Evolutionary conservation across 2,113 vertebrate species (phyloP).

Genomic region (Galemys pyrenaicus): DNA sequence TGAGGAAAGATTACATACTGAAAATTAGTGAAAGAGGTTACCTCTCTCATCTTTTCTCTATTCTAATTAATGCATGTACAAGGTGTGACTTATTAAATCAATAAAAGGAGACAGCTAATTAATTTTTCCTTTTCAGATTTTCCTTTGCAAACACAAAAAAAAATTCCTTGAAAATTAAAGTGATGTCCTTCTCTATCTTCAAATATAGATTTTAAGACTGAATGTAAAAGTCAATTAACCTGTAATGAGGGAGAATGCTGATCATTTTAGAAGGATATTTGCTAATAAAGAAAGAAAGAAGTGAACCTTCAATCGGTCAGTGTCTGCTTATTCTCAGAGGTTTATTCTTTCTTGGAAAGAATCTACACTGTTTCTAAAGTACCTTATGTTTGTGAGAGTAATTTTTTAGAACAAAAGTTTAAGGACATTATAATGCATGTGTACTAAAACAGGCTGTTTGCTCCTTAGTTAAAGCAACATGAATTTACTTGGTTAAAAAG

Average conservation of each 20-base stretch:
- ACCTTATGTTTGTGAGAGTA: background rate
- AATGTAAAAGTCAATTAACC: background rate
- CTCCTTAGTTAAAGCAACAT: slow-evolving; percentile 68
- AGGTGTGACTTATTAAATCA: background rate
- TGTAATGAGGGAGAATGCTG: background rate
- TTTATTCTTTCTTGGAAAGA: background rate
- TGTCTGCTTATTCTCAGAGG: background rate
- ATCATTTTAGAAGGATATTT: slow-evolving; percentile 1
- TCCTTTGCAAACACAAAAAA: slow-evolving; percentile 26
- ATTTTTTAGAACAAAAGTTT: slow-evolving; percentile 10
- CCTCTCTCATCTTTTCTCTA: too few relatives aligned
- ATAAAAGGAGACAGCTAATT: background rate
- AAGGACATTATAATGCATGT: slow-evolving; percentile 22
- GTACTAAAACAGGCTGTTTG: slow-evolving; percentile 25
- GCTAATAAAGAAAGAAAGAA: slow-evolving; percentile 13
- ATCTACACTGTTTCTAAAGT: background rate
- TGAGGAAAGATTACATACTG: background rate
- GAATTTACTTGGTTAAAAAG: slow-evolving; percentile 77
- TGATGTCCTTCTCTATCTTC: background rate
- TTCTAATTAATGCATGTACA: background rate
- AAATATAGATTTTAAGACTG: background rate
- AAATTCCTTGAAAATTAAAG: background rate
- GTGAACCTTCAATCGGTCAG: background rate
- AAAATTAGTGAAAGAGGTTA: background rate
- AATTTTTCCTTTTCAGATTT: slow-evolving; percentile 10